A percentile compares a stretch with the other conserved stretches of the same genome.
phyloP scores from a whole-genome alignment of 2,888 invertebrate genomes.

The Callimorpha dominula region DNA sequence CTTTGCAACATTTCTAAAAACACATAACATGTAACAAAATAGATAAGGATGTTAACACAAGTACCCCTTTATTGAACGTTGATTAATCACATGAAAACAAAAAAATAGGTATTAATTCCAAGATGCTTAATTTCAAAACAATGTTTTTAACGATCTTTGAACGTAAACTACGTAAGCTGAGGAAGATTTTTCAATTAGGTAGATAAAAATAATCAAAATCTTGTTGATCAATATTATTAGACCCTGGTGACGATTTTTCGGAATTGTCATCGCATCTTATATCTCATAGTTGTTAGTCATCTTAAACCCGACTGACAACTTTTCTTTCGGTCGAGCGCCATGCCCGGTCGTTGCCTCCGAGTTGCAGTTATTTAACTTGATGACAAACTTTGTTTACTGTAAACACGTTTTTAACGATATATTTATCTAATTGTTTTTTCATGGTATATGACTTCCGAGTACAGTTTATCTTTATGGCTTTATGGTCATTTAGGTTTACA shows the following conservation, averaged over 20 bases:
- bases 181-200: not conserved
- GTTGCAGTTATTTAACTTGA: conserved; percentile 83
- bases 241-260: conserved; percentile 44
- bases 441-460: conserved; percentile 28
- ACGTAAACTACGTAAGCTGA: not conserved
- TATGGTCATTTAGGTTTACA: conserved; percentile 19
- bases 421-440: conserved; percentile 58
- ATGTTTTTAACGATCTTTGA: not conserved
- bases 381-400: conserved; percentile 74
- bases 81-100: not conserved
- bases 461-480: conserved; percentile 30
- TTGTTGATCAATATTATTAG: conserved; percentile 12
- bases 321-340: conserved; percentile 64
- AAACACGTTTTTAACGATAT: conserved; percentile 73
- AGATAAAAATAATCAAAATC: not conserved
- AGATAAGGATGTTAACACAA: not conserved
- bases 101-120: not conserved
- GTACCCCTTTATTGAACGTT: not conserved
- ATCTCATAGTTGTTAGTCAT: conserved; percentile 67
- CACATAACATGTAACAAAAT: no score
- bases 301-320: conserved; percentile 80
- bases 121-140: not conserved
- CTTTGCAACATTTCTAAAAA: not conserved
- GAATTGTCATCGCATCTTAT: conserved; percentile 44
- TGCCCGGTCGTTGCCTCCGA: conserved; percentile 81